Evolutionary conservation across 2,888 invertebrate genomes (phyloP).

Genomic region (Himalopsyche japonica): DNA sequence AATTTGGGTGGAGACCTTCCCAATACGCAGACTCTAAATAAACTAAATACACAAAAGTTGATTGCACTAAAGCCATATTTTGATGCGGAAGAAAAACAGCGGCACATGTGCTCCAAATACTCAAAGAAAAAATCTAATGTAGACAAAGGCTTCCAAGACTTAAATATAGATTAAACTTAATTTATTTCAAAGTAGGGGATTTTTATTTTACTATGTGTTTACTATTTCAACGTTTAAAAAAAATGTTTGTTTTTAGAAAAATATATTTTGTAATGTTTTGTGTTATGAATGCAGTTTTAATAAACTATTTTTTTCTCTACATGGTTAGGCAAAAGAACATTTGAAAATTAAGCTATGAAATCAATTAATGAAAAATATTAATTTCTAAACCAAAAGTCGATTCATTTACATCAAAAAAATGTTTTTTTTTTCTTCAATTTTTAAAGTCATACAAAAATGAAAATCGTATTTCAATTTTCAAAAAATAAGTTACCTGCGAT

Average conservation of each 20-base stretch:
- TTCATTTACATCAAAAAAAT: too few species aligned
- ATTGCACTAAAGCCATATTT: conserved; percentile 51
- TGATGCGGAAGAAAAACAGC: conserved; percentile 49
- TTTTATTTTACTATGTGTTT: not conserved
- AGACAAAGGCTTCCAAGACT: conserved; percentile 29
- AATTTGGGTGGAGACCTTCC: conserved; percentile 66
- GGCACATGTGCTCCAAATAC: conserved; percentile 30
- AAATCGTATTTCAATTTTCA: too few species aligned
- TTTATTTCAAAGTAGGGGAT: not conserved
- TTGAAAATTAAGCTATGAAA: too few species aligned
- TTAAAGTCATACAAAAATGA: too few species aligned
- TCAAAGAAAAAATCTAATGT: conserved; percentile 31
- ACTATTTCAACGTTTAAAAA: too few species aligned
- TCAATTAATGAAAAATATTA: too few species aligned
- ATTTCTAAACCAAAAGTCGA: too few species aligned
- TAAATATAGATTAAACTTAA: conserved; percentile 27
- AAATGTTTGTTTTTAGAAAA: not conserved
- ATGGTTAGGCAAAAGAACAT: too few species aligned
- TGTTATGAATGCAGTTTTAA: too few species aligned
- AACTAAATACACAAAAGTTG: conserved; percentile 52
- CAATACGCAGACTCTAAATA: conserved; percentile 54
- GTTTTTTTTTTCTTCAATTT: too few species aligned
- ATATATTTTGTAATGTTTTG: not conserved
- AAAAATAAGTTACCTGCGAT: too few species aligned
- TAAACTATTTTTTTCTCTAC: too few species aligned